Conservation (phyloP, 2,888 invertebrate species). For the Ceraclea dissimilis region DNA sequence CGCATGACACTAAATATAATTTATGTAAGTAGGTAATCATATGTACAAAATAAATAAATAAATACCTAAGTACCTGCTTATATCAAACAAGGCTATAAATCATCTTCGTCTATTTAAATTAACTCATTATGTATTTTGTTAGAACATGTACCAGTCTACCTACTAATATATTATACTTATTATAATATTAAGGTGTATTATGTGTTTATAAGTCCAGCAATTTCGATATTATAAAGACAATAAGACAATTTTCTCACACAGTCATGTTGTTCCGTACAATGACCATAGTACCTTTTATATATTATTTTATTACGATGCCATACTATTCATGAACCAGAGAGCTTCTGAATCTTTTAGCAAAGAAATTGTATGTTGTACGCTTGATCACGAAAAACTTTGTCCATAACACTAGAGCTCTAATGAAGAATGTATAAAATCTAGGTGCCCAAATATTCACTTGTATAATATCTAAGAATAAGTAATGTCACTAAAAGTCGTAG, state of each 20-base stretch:
- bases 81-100: conserved; percentile 8
- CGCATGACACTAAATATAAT: too few species aligned
- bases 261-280: conserved; percentile 24
- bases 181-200: too few species aligned
- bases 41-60: not conserved
- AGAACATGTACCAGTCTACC: not conserved
- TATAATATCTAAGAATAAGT: too few species aligned
- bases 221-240: not conserved
- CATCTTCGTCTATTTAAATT: conserved; percentile 3
- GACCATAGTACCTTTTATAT: conserved; percentile 5
- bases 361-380: too few species aligned
- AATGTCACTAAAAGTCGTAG: too few species aligned
- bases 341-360: not conserved
- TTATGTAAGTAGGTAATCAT: too few species aligned
- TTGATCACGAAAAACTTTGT: too few species aligned
- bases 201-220: not conserved
- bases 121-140: conserved; percentile 1
- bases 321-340: not conserved
- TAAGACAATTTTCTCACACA: conserved; percentile 19
- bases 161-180: not conserved
- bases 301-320: not conserved
- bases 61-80: not conserved
- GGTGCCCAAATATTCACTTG: too few species aligned
- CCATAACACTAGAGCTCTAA: too few species aligned
- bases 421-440: too few species aligned